Evolutionary conservation across 2,888 invertebrate genomes (phyloP).

Genomic region (Tenthredo livida): DNA sequence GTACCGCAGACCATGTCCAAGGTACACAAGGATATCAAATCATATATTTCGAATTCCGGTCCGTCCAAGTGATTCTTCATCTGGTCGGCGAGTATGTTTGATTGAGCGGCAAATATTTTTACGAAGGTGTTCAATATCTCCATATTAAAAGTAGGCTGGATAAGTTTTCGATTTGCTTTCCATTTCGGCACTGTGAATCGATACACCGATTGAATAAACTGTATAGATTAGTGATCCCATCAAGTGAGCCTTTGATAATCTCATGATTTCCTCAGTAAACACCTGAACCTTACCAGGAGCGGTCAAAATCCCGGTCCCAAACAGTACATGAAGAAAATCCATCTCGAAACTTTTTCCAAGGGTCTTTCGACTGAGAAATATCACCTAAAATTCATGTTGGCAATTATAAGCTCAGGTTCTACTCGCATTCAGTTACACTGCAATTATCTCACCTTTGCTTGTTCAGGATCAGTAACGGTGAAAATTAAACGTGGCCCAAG

Average conservation of each 20-base stretch:
- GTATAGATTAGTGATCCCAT: no score
- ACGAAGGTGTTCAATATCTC: slow-evolving; percentile 82
- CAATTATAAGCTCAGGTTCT: neutral
- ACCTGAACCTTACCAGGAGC: slow-evolving; percentile 62
- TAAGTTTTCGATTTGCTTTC: slow-evolving; percentile 81
- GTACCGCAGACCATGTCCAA: slow-evolving; percentile 84
- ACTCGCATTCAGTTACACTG: neutral
- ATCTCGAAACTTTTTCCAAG: neutral
- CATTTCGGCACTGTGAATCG: slow-evolving; percentile 80
- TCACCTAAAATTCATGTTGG: neutral
- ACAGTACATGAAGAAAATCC: slow-evolving; percentile 60
- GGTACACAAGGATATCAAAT: slow-evolving; percentile 81
- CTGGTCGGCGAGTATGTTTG: slow-evolving; percentile 74
- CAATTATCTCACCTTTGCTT: slow-evolving; percentile 61
- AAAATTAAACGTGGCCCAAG: slow-evolving; percentile 62
- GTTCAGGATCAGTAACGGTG: slow-evolving; percentile 63
- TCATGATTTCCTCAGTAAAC: neutral
- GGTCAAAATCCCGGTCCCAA: slow-evolving; percentile 66
- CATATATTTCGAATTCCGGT: slow-evolving; percentile 79
- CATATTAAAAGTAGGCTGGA: slow-evolving; percentile 84
- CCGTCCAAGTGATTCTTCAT: slow-evolving; percentile 75
- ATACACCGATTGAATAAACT: no score
- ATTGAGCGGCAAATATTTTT: slow-evolving; percentile 82
- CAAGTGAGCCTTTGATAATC: neutral
- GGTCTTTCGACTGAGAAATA: neutral